Base-by-base conservation (phyloP, 2,113 vertebrate species). In the Cheilinus undulatus region DNA sequence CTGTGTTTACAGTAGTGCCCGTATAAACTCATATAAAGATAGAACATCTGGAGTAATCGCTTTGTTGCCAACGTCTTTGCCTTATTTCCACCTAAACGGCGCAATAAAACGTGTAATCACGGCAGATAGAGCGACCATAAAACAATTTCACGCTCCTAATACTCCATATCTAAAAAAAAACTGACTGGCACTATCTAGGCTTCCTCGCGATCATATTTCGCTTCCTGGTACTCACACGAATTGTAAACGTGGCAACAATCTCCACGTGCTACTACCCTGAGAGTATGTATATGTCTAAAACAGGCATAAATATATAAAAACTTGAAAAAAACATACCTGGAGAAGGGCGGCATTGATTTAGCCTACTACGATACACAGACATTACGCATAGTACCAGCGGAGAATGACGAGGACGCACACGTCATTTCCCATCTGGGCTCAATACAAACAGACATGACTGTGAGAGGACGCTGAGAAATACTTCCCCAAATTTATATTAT, bases 381-480 rank as follows among this genome's bases (percentile, higher is more conserved):
- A 26, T 11, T 20, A 45, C 49, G 10, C 69, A 22, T 34, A 19
- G n/a, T 26, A 20, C 51, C 14, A 52, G 50, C 68, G 30, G 26
- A 56, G 65, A 66, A 72, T 63, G 66, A 69, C 61, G 69, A 69
- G 27, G 52, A 3, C 26, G 54, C 12, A 51, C 66, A 72, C 69
- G 72, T 79, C 75, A 54, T 73, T 78, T 70, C 52, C 56, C 51
- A 58, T 43, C 14, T 12, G 30, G 30, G 2, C 53, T 51, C 13
- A 2, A 40, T 26, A 57, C 30, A 17, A 51, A 32, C 19, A 45
- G 42, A 8, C 19, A 42, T 42, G 40, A 10, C 13, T 19, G 3
- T 32, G 6, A 32, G 17, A 15, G 17, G 14, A 15, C n/a, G 13
- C 5, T 19, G 19, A 17, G 17, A 42, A 42, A 19, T 17, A 6